These are phyloP conservation scores for Cataglyphis albicans DNA, from an alignment of 2,888 invertebrate genomes.

Conservation along the genomic window DNA sequence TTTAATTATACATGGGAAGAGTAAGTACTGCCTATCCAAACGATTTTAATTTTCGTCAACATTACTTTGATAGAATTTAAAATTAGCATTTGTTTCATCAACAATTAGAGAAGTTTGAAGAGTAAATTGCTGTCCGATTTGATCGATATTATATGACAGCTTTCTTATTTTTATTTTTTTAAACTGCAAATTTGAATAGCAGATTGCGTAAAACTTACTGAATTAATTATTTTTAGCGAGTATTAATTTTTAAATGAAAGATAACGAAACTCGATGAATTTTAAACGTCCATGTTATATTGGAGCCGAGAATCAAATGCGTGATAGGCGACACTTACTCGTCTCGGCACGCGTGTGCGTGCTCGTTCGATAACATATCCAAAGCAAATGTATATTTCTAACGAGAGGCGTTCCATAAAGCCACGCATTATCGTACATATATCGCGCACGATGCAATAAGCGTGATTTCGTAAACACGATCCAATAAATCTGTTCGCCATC, in stretches of 20 bases:
- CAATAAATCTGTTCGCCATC: not conserved
- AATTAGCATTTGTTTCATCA: not conserved
- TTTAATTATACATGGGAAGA: slow-evolving; percentile 11
- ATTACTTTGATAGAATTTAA: not conserved
- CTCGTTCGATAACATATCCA: slow-evolving; percentile 36
- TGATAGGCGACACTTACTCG: slow-evolving; percentile 29
- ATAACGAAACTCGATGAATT: not conserved
- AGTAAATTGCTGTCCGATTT: not conserved
- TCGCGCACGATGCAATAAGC: not conserved
- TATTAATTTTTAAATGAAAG: not conserved
- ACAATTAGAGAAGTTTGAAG: not conserved
- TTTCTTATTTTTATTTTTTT: not conserved
- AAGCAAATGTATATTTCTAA: slow-evolving; percentile 36
- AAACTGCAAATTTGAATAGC: not conserved
- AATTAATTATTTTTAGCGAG: not conserved
- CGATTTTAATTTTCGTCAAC: not conserved
- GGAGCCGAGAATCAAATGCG: not conserved
- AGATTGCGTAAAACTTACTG: not conserved
- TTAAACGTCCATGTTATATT: not conserved
- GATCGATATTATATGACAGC: too few species aligned
- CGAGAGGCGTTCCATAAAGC: not conserved
- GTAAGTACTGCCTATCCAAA: slow-evolving; percentile 21
- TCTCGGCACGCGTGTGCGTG: not conserved
- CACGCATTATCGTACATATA: not conserved
- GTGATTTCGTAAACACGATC: not conserved